phyloP scores from a whole-genome alignment of 2,113 vertebrate species.

The Oophaga pumilio region DNA sequence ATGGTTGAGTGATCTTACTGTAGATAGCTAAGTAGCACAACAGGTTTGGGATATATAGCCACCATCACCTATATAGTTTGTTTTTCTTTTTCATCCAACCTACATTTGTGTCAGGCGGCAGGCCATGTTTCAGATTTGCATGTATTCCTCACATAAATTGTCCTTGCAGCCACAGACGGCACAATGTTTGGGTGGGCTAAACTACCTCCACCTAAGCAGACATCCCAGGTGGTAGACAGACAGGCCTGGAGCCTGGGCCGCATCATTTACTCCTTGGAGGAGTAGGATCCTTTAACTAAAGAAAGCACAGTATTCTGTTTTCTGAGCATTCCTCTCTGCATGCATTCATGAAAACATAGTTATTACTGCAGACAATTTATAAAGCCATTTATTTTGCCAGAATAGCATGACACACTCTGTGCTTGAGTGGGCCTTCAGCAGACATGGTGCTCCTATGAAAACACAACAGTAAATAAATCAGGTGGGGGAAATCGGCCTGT shows the following conservation, averaged over 20 bases:
- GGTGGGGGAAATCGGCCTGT: conserved; percentile 73
- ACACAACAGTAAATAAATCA: conserved; percentile 92
- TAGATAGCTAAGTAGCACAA: conserved; percentile 34
- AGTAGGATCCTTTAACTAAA: conserved; percentile 74
- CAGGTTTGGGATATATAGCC: conserved; percentile 11
- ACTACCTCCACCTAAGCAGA: conserved; percentile 78
- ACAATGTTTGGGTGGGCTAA: conserved; percentile 86
- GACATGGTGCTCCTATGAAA: conserved; percentile 86
- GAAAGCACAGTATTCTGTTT: conserved; percentile 75
- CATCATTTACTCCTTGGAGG: conserved; percentile 71
- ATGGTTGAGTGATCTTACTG: conserved; percentile 33
- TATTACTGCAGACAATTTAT: conserved; percentile 92
- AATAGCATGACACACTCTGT: conserved; percentile 87
- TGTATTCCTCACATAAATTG: conserved; percentile 41
- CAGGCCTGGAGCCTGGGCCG: conserved; percentile 72
- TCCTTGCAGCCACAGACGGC: conserved; percentile 61
- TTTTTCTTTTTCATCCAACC: conserved; percentile 56
- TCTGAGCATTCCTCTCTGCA: conserved; percentile 73
- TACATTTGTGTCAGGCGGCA: background rate
- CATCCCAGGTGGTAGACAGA: conserved; percentile 82
- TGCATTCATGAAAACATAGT: conserved; percentile 82
- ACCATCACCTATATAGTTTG: conserved; percentile 65
- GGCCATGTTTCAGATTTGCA: background rate
- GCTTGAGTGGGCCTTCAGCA: conserved; percentile 81
- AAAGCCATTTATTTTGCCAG: conserved; percentile 91